Evolutionary conservation across 2,888 invertebrate genomes (phyloP), one percentile per base, ranked within the genome.

Genomic region (Cosmia pyralina): DNA sequence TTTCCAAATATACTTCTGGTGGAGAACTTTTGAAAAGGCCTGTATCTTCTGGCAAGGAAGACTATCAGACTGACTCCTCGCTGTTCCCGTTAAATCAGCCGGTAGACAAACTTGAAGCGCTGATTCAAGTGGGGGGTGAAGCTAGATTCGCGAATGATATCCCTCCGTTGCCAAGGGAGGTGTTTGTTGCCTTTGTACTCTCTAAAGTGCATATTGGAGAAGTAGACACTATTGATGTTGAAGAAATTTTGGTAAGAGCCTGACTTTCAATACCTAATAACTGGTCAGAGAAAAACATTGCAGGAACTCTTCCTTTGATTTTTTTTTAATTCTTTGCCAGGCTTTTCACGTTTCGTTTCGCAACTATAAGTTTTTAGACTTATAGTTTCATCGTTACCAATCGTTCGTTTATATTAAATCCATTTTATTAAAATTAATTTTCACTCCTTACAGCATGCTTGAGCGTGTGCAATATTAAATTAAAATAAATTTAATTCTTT

Each of bases 81-180:
- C 88, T 97, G 44, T 98, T 97, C 95, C 98, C 98, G 0, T 87
- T 98, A 19, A 97, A 97, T 85, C 92, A 98, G 89, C 97, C 98
- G 0, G 91, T 98, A 7, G 94, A 96, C 0, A 98, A 98, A 91
- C 84, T 97, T 4, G 98, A 98, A 90, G 94, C 91, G 0, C 62
- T 89, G 8, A 95, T 96, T 41, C 97, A 97, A 96, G 96, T 62
- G 93, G 53, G 97, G 34, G 98, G 98, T 0, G 97, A 98, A 87
- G 98, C 97, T 0, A 94, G 96, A 82, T 98, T 97, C 88, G 94
- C 96, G 2, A 97, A 97, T 85, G 98, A 98, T 84, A 91, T 97
- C 46, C 97, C 97, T 4, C 92, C 96, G 0, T 86, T 93, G 19
- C 94, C 94, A 0, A 96, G 97, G 83, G 97, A 98, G 91, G 96